A percentile compares a stretch with the other conserved stretches of the same genome.
Evolutionary conservation across 2,888 invertebrate genomes (phyloP).

Genomic region (Emesis furor): DNA sequence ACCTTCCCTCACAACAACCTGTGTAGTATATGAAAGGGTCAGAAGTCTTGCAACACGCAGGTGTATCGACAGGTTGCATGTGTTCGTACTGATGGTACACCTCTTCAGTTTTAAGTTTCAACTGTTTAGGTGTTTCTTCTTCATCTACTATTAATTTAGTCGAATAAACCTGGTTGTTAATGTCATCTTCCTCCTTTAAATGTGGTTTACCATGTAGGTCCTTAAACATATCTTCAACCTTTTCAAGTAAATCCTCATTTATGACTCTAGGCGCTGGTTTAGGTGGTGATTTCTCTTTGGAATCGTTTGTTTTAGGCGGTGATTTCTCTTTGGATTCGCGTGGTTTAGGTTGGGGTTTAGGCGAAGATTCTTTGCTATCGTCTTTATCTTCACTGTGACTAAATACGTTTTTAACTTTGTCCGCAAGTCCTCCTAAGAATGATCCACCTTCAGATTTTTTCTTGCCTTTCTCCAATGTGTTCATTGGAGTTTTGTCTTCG

Average conservation of each 20-base stretch:
- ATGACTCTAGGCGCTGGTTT: slow-evolving; percentile 89
- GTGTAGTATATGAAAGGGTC: slow-evolving; percentile 87
- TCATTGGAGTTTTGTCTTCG: slow-evolving; percentile 91
- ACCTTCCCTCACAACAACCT: slow-evolving; percentile 86
- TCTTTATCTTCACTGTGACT: slow-evolving; percentile 87
- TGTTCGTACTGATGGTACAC: slow-evolving; percentile 86
- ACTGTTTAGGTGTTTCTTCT: slow-evolving; percentile 79
- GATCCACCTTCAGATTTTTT: slow-evolving; percentile 88
- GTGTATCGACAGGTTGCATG: slow-evolving; percentile 89
- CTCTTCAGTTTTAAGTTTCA: slow-evolving; percentile 82
- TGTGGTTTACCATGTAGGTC: slow-evolving; percentile 85
- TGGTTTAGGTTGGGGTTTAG: slow-evolving; percentile 84
- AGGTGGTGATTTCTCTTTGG: slow-evolving; percentile 84
- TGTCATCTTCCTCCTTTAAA: slow-evolving; percentile 84
- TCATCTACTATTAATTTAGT: slow-evolving; percentile 89
- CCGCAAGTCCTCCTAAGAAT: slow-evolving; percentile 87
- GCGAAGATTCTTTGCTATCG: slow-evolving; percentile 82
- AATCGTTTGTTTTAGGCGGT: slow-evolving; percentile 85
- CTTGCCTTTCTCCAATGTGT: slow-evolving; percentile 89
- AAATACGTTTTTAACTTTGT: slow-evolving; percentile 87
- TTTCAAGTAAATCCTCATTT: slow-evolving; percentile 87
- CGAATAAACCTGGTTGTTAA: slow-evolving; percentile 83
- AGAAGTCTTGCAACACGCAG: slow-evolving; percentile 79
- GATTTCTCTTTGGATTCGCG: slow-evolving; percentile 82
- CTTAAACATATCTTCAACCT: slow-evolving; percentile 91